Base-by-base conservation (phyloP, 1,140 invertebrate species). In the Melipona quadrifasciata region DNA sequence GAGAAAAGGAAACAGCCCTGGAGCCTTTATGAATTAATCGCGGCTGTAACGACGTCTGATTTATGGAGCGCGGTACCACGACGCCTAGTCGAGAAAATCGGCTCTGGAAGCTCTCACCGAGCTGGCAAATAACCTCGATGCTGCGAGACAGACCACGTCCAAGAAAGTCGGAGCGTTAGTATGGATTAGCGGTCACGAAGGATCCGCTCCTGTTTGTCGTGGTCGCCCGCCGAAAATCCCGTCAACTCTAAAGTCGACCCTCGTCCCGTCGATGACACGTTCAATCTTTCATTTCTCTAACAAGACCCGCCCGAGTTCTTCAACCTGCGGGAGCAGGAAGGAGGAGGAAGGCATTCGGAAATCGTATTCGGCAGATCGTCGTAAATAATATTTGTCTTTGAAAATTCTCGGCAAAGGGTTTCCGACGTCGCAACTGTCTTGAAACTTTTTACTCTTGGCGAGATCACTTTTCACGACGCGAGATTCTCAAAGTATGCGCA, bases 171-270 rank as follows among this genome's bases (percentile, higher is more conserved):
- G 74, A 71, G 68, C 74, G 76, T 34, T 51, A 76, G 82, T 88
- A 88, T 86, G 80, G 88, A 89, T 89, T 89, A 89, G 88, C 77
- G 88, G 87, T 86, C 82, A 76, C 87, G 72, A 81, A 88, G 88
- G 80, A 81, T 83, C 67, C 61, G 61, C 72, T 34, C 65, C 64
- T 86, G 87, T 89, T 89, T 88, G 87, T 86, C 87, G 83, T 78
- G 88, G 88, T 76, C 83, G 64, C 58, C 84, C 78, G 17, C 76
- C 65, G 79, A 87, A 88, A 89, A 89, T 85, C 80, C 87, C 87
- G 87, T 89, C 87, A 82, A 68, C 83, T 71, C 79, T 70, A 70
- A 86, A 82, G 87, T 89, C 87, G 76, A 81, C 80, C 84, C 83
- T 79, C 87, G 79, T 86, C 51, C 24, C 67, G 31, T 53, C 84